Base-by-base conservation (phyloP, 2,888 invertebrate genomes). In the Cistogaster globosa region DNA sequence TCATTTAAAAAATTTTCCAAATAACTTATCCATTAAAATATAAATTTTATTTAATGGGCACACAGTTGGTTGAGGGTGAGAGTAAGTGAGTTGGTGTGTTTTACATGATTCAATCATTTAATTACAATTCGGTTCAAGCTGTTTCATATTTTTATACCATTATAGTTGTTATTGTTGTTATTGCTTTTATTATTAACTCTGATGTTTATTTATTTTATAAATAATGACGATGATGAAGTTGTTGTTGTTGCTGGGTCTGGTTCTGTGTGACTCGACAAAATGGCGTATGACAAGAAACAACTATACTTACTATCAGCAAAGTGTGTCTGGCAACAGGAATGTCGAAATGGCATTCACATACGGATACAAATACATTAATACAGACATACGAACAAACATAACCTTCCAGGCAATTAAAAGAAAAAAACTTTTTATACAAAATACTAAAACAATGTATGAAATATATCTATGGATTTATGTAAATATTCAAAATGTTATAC, bases 221-320 rank as follows among this genome's bases (percentile, higher is more conserved):
- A 82, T 75, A 69, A 69, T 42, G 57, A 42, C 6, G 26, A 55
- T 42, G 22, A 38, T 45, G 55, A 26, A 12, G 51, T 26, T 60
- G 20, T 36, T 42, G 67, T n/a, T 51, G 62, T 22, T 55, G 38
- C 12, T 48, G 42, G 22, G 20, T 36, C 45, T 60, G 45, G 45
- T 42, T 65, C 20, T 74, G 32, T 83, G 78, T 68, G 72, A 55
- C 62, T 72, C 68, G 74, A 74, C 83, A 83, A 83, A 83, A 83
- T 83, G 83, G 83, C 83, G 83, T 78, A 74, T 72, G 83, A 57
- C 77, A 81, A 42, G 42, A 42, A 42, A 42, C 62, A 26, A 74
- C 51, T 45, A 62, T 36, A 74, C 42, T 74, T 36, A 74, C 42
- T 74, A 32, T 38, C 57, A 60, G n/a, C 51, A 65, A 57, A 60